Conservation (phyloP, 2,113 vertebrate genomes). For the Eurystomus gularis region DNA sequence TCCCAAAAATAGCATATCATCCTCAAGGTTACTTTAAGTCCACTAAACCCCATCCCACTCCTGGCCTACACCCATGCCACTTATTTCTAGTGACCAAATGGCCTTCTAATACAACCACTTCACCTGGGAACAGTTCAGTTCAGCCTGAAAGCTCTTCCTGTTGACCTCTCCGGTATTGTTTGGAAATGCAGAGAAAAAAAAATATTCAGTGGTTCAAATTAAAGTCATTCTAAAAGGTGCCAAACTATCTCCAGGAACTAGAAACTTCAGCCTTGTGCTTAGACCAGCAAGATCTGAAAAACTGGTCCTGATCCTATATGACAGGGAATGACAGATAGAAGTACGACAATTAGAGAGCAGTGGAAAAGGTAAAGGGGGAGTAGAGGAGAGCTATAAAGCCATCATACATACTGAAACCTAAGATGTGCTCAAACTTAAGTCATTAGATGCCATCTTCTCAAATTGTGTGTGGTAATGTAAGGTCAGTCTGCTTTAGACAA, state of each 20-base stretch:
- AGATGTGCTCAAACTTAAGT: not conserved
- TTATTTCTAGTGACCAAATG: not conserved
- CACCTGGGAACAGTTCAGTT: not conserved
- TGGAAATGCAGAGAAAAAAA: not conserved
- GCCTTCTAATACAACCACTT: not conserved
- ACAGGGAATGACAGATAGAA: not conserved
- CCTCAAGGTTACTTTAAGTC: not conserved
- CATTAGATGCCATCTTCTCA: not conserved
- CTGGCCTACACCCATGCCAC: not conserved
- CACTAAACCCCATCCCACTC: not conserved
- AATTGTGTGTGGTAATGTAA: not conserved
- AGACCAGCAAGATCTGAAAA: not conserved
- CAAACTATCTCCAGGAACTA: not conserved
- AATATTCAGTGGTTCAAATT: not conserved
- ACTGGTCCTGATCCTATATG: not conserved
- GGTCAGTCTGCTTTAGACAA: not conserved
- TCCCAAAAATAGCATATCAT: not conserved
- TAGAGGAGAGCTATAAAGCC: not conserved
- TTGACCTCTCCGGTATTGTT: not conserved
- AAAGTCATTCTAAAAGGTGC: not conserved
- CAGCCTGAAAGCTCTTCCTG: not conserved
- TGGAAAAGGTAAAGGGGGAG: not conserved
- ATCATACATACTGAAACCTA: not conserved
- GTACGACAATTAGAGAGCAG: not conserved
- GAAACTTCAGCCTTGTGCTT: not conserved